Percentiles rank a stretch among this genome's conserved stretches.
phyloP scores from a whole-genome alignment of 2,113 vertebrate genomes.

The Ceratotherium simum region DNA sequence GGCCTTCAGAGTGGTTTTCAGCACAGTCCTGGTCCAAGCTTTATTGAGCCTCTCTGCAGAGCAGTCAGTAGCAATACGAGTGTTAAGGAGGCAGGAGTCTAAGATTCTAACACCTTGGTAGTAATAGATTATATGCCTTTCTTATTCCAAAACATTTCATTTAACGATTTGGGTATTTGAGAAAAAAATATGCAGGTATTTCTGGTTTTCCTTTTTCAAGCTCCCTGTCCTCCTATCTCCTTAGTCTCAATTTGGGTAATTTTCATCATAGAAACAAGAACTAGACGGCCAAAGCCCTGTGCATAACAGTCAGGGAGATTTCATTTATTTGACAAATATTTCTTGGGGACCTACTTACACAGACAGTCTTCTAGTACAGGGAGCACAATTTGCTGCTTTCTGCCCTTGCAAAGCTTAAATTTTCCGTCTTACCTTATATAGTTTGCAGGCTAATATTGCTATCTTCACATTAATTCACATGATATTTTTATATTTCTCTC shows the following conservation, averaged over 20 bases:
- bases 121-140: background rate
- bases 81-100: background rate
- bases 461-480: background rate
- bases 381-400: background rate
- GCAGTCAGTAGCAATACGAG: fast-evolving
- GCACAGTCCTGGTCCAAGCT: background rate
- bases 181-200: background rate
- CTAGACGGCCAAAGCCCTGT: background rate
- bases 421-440: background rate
- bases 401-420: background rate
- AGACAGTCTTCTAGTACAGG: background rate
- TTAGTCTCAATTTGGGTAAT: background rate
- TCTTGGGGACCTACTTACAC: background rate
- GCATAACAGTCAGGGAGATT: background rate
- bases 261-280: background rate
- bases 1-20: background rate
- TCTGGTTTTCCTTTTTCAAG: background rate
- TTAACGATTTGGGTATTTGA: background rate
- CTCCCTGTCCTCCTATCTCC: background rate
- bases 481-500: background rate
- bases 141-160: background rate
- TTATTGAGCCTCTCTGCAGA: background rate
- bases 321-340: background rate
- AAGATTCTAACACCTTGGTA: too few species aligned
- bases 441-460: background rate